Evolutionary conservation across 2,888 invertebrate species (phyloP), one percentile per base, ranked within the genome.

Genomic region (Autographa pulchrina): DNA sequence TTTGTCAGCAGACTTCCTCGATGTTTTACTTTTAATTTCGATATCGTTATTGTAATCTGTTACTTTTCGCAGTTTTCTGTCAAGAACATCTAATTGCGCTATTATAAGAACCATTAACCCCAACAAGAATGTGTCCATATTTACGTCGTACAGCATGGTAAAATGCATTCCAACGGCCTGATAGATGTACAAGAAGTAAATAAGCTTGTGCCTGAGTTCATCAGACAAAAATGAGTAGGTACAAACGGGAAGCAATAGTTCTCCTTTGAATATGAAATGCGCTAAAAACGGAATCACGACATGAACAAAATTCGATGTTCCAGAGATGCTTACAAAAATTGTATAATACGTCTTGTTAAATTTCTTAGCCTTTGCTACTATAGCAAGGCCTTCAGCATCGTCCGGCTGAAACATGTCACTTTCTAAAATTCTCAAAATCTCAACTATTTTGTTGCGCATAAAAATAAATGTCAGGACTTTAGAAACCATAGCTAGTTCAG

Each of bases 81-180:
- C 86, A n/a, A 94, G 80, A n/a, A 93, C 84, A 31, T 92, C 90
- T 18, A 93, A 77, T 65, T 94, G 93, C 3, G 92, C 92, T 74
- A 91, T 91, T 0, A 72, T 69, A 7, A 91, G 83, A 61, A 91
- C 80, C 83, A 92, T 82, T 0, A 93, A 58, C 4, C 93, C 93
- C 79, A 91, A 68, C 56, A 93, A 86, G 73, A 92, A 92, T 2
- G 90, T 84, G 66, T 93, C 92, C 32, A 91, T 86, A 70, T 90
- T 91, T 0, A 93, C 6, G 79, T 90, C 89, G 43, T 78, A 90
- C 9, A 88, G 80, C 90, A 93, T 88, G 43, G 88, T 84, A 31
- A 88, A 82, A 80, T 89, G 84, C 67, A 93, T 91, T 0, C 91
- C 91, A 14, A 89, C 3, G 59, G 72, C n/a, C 77, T 94, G 92